phyloP scores from a whole-genome alignment of 2,113 vertebrate species.

The Sinocyclocheilus anophthalmus region DNA sequence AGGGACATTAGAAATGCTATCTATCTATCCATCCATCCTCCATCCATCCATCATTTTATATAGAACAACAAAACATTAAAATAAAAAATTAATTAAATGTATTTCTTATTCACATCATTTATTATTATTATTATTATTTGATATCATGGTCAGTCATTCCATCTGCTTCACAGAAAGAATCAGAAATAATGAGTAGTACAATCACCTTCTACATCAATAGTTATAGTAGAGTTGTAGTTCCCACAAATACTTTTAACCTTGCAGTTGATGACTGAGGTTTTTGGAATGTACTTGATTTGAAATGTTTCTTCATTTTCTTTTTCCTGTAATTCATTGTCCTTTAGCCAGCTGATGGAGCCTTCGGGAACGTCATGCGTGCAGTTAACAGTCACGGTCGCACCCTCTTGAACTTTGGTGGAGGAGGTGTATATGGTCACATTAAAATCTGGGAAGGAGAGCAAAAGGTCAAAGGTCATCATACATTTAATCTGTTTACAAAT shows the following conservation, averaged over 20 bases:
- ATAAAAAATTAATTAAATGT: no score
- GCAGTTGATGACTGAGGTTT: neutral
- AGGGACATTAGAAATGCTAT: neutral
- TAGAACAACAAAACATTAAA: no score
- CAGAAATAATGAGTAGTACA: neutral
- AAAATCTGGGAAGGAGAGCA: constrained; percentile 43
- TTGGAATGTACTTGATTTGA: rapidly evolving
- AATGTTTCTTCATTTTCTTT: rapidly evolving
- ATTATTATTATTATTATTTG: no score
- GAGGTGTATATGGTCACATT: constrained; percentile 14
- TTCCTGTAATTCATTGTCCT: rapidly evolving
- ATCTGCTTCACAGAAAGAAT: neutral
- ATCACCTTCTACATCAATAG: neutral
- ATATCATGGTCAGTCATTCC: neutral
- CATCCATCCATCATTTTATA: neutral
- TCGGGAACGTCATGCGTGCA: constrained; percentile 51
- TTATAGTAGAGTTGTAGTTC: no score
- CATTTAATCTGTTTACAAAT: neutral
- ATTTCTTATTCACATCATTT: no score
- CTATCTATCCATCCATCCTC: no score
- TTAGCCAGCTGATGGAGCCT: constrained; percentile 45
- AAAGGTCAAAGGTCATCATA: constrained; percentile 12
- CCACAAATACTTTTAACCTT: neutral
- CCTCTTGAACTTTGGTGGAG: rapidly evolving
- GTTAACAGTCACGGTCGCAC: neutral